Evolutionary conservation across 2,113 vertebrate species (phyloP).

Genomic region (Lasiurus borealis): DNA sequence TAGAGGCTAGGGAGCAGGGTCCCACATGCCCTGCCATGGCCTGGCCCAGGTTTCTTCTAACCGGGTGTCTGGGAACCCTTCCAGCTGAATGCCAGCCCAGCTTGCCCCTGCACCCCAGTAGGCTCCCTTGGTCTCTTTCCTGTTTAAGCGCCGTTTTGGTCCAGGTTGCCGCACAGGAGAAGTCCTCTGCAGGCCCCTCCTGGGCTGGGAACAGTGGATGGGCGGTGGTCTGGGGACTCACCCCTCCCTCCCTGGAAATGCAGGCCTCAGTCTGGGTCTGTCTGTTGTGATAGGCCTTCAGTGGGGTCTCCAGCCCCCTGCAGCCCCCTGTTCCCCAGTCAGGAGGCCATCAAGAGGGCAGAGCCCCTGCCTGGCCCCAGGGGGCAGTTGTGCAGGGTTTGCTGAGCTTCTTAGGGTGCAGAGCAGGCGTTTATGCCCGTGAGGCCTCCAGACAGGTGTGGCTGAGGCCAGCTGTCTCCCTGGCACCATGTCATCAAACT

Average conservation of each 20-base stretch:
- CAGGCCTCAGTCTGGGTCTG: background rate
- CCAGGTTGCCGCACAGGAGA: background rate
- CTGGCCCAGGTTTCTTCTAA: background rate
- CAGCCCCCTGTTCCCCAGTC: background rate
- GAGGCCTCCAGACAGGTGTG: too few species aligned
- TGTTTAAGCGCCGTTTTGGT: background rate
- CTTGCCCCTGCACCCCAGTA: too few species aligned
- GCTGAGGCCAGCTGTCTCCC: background rate
- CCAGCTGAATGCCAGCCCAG: background rate
- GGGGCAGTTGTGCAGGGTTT: background rate
- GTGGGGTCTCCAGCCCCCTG: background rate
- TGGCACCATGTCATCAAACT: accelerated
- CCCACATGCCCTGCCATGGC: too few species aligned
- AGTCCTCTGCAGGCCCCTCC: background rate
- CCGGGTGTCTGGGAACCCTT: background rate
- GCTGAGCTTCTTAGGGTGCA: background rate
- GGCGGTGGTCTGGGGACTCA: background rate
- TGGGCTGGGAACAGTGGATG: background rate
- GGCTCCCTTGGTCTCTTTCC: background rate
- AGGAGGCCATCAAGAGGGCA: background rate
- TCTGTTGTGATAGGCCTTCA: background rate
- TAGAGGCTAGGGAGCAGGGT: background rate
- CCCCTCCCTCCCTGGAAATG: background rate
- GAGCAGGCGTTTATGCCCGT: background rate
- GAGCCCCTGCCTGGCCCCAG: background rate